phyloP scores from a whole-genome alignment of 1,140 invertebrate genomes.

The Nasonia vitripennis region DNA sequence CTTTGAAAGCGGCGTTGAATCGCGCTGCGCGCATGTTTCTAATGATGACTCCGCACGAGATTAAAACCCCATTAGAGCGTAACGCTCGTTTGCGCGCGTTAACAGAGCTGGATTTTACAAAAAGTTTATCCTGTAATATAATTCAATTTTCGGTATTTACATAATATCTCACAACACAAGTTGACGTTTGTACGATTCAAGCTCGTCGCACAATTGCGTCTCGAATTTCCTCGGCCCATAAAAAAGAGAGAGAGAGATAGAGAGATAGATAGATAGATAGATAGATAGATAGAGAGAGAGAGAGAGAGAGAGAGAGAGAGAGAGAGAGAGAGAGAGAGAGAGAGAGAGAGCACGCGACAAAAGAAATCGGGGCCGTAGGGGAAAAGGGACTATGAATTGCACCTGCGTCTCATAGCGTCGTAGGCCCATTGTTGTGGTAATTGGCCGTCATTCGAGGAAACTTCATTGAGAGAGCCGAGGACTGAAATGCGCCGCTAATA shows the following conservation, averaged over 20 bases:
- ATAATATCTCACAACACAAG: too few relatives aligned
- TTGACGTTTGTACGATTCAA: too few relatives aligned
- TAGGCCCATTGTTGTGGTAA: constrained; percentile 35
- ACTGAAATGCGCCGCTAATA: not conserved
- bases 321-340: not conserved
- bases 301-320: not conserved
- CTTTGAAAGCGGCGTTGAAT: constrained; percentile 36
- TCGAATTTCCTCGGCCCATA: too few relatives aligned
- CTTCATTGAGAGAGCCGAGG: constrained; percentile 10
- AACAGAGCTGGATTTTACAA: too few relatives aligned
- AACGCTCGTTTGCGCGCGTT: not conserved
- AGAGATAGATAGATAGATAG: not conserved
- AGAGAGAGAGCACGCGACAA: not conserved
- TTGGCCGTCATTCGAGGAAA: constrained; percentile 24
- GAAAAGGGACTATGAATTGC: constrained; percentile 9
- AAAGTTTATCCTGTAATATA: too few relatives aligned
- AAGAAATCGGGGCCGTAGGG: constrained; percentile 19
- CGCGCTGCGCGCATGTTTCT: not conserved
- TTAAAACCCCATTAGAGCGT: not conserved
- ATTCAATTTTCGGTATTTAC: too few relatives aligned
- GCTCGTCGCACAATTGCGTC: too few relatives aligned
- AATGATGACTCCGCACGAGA: constrained; percentile 23
- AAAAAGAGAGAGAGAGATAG: not conserved
- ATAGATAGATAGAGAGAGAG: not conserved
- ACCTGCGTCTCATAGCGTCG: not conserved